Evolutionary conservation across 2,888 invertebrate genomes (phyloP), one percentile per base, ranked within the genome.

Genomic region (Nymphalis c-album): DNA sequence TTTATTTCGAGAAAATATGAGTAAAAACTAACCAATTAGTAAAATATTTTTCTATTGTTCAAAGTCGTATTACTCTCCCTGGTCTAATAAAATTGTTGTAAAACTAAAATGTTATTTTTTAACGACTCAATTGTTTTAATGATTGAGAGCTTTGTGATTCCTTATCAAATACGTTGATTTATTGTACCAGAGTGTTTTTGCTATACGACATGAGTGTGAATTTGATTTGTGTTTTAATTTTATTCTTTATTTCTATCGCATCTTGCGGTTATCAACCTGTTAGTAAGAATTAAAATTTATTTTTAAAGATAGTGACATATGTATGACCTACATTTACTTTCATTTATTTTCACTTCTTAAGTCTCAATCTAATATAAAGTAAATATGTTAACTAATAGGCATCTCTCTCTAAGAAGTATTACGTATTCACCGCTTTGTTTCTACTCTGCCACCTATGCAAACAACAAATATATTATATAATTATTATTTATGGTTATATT

Each of bases 241-340:
- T 68, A 45, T 60, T 35, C 53, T 4, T 50, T 10, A 40, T 68
- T n/a, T n/a, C 53, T 16, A 13, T 45, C 13, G 26, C 60, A 20
- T 20, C 31, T 17, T 68, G 68, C 35, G 68, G 60, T n/a, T 71
- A 71, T 35, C 68, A 65, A 18, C 71, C 71, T 57, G 71, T 71
- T 63, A 66, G 64, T 61, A 47, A 31, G 1, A 35, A 40, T 20
- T 55, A 6, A 3, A 45, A 22, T 10, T 10, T 40, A 50, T 16
- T 10, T 18, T 13, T 4, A 50, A 8, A 20, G 8, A 51, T 40
- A 40, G 13, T 40, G 40, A 31, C 26, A 6, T 31, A 31, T 13
- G 13, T 40, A 40, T 40, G 26, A 3, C 40, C 40, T 40, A 40
- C 13, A 40, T 40, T 40, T 40, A 40, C 13, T 13, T 13, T 40